These are phyloP conservation scores for Adineta ricciae DNA, from an alignment of 2,888 invertebrate species.

Conservation along the genomic window DNA sequence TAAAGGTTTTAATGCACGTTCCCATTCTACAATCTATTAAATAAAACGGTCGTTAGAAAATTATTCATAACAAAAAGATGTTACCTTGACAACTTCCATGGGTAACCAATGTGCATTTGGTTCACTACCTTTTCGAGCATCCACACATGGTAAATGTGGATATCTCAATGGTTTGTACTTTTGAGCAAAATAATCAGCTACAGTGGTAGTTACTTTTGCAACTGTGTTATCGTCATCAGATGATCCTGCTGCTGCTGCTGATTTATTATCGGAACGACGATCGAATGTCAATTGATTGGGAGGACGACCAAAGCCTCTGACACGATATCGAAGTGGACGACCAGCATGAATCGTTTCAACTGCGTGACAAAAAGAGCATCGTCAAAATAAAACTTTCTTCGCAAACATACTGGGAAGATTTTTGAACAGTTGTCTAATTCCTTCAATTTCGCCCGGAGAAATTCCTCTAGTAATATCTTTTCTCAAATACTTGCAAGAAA, in stretches of 20 bases:
- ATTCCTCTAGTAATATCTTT: not conserved
- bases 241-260: too few species aligned
- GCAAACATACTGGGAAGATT: not conserved
- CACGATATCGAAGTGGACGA: not conserved
- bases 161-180: not conserved
- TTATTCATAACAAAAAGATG: not conserved
- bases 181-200: not conserved
- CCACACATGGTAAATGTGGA: not conserved
- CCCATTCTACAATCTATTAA: not conserved
- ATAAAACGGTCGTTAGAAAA: not conserved
- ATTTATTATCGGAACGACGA: not conserved
- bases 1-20: not conserved
- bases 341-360: not conserved
- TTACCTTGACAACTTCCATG: not conserved
- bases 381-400: not conserved
- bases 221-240: not conserved
- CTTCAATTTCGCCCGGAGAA: not conserved
- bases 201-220: not conserved
- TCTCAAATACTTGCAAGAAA: not conserved
- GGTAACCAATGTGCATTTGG: not conserved
- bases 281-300: not conserved
- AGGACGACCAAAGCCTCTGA: not conserved
- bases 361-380: not conserved
- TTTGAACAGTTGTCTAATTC: not conserved
- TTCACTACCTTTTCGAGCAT: not conserved